phyloP scores from a whole-genome alignment of 2,797 vertebrate species.

The Miichthys miiuy region DNA sequence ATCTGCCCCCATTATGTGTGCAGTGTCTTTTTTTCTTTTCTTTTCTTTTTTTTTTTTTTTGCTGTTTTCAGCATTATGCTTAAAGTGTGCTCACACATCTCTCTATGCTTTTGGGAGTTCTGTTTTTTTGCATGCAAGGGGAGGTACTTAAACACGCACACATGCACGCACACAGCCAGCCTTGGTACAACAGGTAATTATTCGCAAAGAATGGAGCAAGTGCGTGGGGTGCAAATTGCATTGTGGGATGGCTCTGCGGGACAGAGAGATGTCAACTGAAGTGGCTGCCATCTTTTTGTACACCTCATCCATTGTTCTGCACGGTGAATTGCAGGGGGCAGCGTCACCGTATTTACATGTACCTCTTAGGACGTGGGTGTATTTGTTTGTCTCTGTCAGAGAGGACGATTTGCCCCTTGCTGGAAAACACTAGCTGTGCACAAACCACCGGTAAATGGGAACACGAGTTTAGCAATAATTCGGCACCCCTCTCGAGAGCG shows the following conservation, averaged over 20 bases:
- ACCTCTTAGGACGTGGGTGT: conserved; percentile 59
- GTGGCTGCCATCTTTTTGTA: conserved; percentile 52
- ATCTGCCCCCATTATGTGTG: conserved; percentile 77
- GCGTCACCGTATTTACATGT: conserved; percentile 57
- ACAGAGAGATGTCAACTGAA: conserved; percentile 66
- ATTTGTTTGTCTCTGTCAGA: conserved; percentile 70
- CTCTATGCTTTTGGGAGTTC: conserved; percentile 37
- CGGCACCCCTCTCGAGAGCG: conserved; percentile 63
- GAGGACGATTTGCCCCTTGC: conserved; percentile 65
- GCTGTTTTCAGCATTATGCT: conserved; percentile 65
- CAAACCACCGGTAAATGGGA: conserved; percentile 66
- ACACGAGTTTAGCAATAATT: conserved; percentile 70
- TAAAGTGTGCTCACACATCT: conserved; percentile 42
- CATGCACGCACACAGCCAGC: conserved; percentile 6
- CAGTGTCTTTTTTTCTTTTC: conserved; percentile 10
- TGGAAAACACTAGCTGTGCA: conserved; percentile 66
- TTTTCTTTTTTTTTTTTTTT: conserved; percentile 25
- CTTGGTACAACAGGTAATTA: conserved; percentile 72
- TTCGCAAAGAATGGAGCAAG: conserved; percentile 61
- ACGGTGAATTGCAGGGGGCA: conserved; percentile 49
- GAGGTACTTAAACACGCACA: conserved; percentile 48
- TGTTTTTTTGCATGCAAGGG: conserved; percentile 11
- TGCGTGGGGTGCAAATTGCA: conserved; percentile 73
- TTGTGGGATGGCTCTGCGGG: conserved; percentile 58
- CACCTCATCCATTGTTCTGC: conserved; percentile 69